Base-by-base conservation (phyloP, 2,797 vertebrate species). In the Sebastes miniatus region DNA sequence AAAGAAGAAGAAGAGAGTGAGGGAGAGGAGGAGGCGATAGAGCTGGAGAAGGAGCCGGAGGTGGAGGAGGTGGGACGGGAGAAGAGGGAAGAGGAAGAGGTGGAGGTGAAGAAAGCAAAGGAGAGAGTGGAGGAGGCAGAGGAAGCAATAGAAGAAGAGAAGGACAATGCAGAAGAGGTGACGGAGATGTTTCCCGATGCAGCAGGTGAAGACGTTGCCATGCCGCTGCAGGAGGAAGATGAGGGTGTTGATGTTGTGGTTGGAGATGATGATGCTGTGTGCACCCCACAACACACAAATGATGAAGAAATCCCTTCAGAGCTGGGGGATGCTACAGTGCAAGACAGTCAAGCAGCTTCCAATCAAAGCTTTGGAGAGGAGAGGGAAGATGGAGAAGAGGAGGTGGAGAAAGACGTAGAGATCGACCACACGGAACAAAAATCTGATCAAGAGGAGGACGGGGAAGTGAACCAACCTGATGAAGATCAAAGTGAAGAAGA, bases 71-170 rank as follows among this genome's bases (percentile, higher is more conserved):
- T 85, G 57, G 80, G 56, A 20, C 2, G 1, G 67, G 76, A 83
- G 47, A 68, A 76, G 50, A 74, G 5, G 13, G 75, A 78, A 18
- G 69, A 84, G 8, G 34, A 16, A 58, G 32, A 77, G 12, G 22
- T 0, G 56, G 57, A 58, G 31, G 31, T 22, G 16, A 18, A 67
- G 47, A 70, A 81, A 65, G 75, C 12, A 25, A 83, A 77, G 3
- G 32, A 68, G n/a, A 50, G 52, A 14, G 34, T 64, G 3, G 78
- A 83, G 61, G 74, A 83, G 34, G 62, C 73, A 5, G 83, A 81
- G 52, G 84, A 86, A 57, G 84, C 61, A 8, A 24, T 4, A 22
- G 84, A 84, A 5, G 84, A 84, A 29, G 81, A 83, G 8, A 61
- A 50, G 5, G 70, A 58, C 2, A 70, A 62, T 0, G 10, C 66